These are phyloP conservation scores for Anoura caudifer DNA, from an alignment of 2,113 vertebrate genomes.

Conservation along the genomic window DNA sequence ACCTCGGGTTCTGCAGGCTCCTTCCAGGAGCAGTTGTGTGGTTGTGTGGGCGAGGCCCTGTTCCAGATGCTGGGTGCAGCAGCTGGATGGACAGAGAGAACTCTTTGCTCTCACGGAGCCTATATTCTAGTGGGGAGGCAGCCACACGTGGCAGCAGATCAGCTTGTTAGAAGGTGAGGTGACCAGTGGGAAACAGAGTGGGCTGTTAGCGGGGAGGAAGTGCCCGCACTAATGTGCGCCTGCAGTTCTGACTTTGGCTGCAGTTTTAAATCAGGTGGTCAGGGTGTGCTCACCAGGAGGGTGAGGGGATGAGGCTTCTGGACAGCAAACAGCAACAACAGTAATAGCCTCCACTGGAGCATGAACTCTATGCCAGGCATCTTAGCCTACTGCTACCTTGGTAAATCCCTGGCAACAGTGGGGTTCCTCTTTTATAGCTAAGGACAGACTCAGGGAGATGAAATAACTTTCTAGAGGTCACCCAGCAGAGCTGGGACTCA, in stretches of 20 bases:
- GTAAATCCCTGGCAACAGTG: not conserved
- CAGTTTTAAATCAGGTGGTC: not conserved
- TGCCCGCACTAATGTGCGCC: not conserved
- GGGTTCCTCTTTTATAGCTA: not conserved
- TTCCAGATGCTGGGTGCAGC: not conserved
- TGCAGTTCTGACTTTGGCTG: not conserved
- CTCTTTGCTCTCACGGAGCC: not conserved
- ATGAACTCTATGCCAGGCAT: not conserved
- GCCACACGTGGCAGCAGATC: not conserved
- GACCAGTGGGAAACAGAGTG: not conserved
- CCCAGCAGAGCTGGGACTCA: not conserved
- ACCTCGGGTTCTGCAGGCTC: not conserved
- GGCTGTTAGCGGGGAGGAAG: not conserved
- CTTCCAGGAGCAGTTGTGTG: not conserved
- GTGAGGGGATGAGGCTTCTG: not conserved
- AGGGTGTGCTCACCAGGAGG: not conserved
- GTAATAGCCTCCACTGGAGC: not conserved
- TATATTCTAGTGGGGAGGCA: not conserved
- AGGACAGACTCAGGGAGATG: not conserved
- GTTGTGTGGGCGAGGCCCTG: not conserved
- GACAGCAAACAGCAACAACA: not conserved
- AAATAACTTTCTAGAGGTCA: not conserved
- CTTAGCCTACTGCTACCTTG: rapidly evolving
- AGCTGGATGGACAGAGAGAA: not conserved
- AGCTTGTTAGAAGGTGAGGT: not conserved